Base-by-base conservation (phyloP, 2,888 invertebrate genomes). In the Pyrgus malvae region DNA sequence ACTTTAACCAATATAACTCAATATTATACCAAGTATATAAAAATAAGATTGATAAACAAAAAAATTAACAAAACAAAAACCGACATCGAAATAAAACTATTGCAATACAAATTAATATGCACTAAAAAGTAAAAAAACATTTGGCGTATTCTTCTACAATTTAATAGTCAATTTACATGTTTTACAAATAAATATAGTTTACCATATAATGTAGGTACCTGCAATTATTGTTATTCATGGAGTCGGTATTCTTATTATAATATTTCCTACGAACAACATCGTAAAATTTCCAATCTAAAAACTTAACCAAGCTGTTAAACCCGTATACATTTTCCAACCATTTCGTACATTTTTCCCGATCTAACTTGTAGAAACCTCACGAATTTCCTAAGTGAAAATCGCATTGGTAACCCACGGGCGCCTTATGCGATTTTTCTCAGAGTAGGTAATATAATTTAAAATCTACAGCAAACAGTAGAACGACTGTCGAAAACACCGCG, bases 391-490 rank as follows among this genome's bases (percentile, higher is more conserved):
- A 51, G 44, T 17, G 44, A 21, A 45, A 51, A 44, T 19, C 35
- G 48, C 48, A 37, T 31, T 44, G 21, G 45, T 38, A 53, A 53
- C 38, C 37, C 51, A 29, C 14, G 45, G 53, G 37, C 53, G 38
- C 29, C 51, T 17, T 37, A 44, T 45, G 29, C 38, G 53, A 53
- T 53, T 53, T 53, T 21, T 45, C 53, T 17, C 45, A 38, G 19
- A 12, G 31, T 31, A 53, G 45, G 45, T 45, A 53, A 45, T 53
- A 53, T 53, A 53, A 53, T 53, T 53, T 53, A 53, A 53, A 54
- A 54, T 54, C 53, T 54, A 54, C 53, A 40, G 53, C 53, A 54
- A 54, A 54, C 53, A 54, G 46, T 46, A 23, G 53, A 54, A 46
- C 53, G 53, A 33, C 45, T 54, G 53, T 54, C 53, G 46, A 54